These are phyloP conservation scores for Sphyrna mokarran DNA, from an alignment of 2,113 vertebrate genomes.

Conservation along the genomic window DNA sequence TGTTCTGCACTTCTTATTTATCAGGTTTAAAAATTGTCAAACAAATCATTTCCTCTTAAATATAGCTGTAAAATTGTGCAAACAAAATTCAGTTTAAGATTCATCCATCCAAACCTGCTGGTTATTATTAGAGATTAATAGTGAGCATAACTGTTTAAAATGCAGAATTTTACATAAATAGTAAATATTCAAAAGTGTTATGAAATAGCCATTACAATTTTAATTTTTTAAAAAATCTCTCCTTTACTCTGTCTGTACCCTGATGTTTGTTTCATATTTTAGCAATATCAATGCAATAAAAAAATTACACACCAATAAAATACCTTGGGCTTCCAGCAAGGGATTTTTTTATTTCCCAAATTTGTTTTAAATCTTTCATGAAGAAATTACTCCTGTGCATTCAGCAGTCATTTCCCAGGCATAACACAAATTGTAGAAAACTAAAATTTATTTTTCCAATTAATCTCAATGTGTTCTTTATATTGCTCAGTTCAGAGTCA, in stretches of 20 bases:
- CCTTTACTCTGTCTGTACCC: not conserved
- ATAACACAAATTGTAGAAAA: not conserved
- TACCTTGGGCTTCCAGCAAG: not conserved
- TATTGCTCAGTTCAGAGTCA: not conserved
- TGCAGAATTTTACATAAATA: not conserved
- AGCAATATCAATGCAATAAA: not conserved
- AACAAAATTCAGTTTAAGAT: not conserved
- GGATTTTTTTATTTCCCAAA: not conserved
- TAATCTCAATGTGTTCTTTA: not conserved
- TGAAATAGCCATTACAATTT: not conserved
- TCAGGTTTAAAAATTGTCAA: not conserved
- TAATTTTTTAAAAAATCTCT: not conserved
- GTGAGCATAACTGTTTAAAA: not conserved
- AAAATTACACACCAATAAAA: not conserved
- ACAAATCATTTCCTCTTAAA: not conserved
- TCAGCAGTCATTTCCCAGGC: not conserved
- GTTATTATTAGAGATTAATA: not conserved
- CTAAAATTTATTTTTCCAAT: not conserved
- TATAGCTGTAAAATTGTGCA: not conserved
- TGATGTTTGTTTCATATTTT: not conserved
- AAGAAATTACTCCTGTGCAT: not conserved
- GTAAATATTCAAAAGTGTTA: not conserved
- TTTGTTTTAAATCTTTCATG: not conserved
- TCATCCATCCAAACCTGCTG: not conserved
- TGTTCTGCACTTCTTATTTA: not conserved